Evolutionary conservation across 2,888 invertebrate species (phyloP), one percentile per base, ranked within the genome.

Genomic region (Aquatica leii): DNA sequence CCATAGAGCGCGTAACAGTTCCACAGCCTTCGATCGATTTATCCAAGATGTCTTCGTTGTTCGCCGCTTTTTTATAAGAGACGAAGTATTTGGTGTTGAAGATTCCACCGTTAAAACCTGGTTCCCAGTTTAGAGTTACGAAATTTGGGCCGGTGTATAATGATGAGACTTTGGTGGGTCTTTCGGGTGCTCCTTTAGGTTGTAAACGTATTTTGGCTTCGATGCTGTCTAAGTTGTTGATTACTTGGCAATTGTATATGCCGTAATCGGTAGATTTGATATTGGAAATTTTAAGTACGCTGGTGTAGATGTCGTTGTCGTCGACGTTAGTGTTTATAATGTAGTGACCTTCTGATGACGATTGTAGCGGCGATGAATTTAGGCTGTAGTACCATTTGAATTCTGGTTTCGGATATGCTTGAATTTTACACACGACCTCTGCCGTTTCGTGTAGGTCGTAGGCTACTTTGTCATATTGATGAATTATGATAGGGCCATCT

Each of bases 401-500:
- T 77, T 94, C 94, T 0, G 96, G 95, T 74, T 93, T 92, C 0
- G 96, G 96, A 81, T 94, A 96, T 0, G 96, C 94, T 77, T 94
- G 93, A 11, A 96, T 94, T 76, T 91, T 89, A 80, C 96, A 96
- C 0, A 91, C 87, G 18, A 97, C 92, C 79, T 93, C 91, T 0
- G 95, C 95, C 0, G 90, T 90, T 81, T 95, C 95, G 63, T 89
- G 86, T 4, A 92, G 81, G 77, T 95, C 94, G 76, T 90, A 94
- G 0, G 96, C 96, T 0, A 95, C 95, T 82, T 94, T 94, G 75
- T 90, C 91, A 80, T 94, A 92, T 74, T 92, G 91, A 78, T 92
- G 91, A 35, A 95, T 85, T 21, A 92, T 88, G 71, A 96, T 93
- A 1, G 96, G 96, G 78, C 92, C 90, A 81, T 96, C 90, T 91